Evolutionary conservation across 2,888 invertebrate genomes (phyloP), one percentile per base, ranked within the genome.

Genomic region (Polia nebulosa): DNA sequence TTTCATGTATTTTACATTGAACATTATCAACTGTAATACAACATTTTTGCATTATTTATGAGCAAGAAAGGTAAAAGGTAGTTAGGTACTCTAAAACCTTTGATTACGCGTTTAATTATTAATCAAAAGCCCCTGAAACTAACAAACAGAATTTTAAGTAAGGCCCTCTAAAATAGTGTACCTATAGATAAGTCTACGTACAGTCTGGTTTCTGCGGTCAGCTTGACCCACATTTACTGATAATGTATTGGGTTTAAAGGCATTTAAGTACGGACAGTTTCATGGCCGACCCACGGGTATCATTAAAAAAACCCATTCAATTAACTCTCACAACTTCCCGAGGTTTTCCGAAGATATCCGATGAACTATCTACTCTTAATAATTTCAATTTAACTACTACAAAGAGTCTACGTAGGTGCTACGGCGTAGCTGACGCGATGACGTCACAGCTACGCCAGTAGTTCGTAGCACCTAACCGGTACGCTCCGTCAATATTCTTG

Each of bases 251-350:
- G 68, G 81, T 60, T 66, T 71, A 70, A 66, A 77, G 44, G 68
- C 71, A 47, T 71, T 83, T 74, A 74, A 83, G 83, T 72, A 82
- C 80, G 80, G 84, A 56, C 68, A 59, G 58, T 69, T 81, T 74
- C 71, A 77, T 69, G 57, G 53, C 53, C 68, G 68, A 72, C 81
- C 67, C 71, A 69, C 55, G 64, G 62, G 66, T 15, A 44, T 62
- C 74, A 81, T 81, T 81, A 83, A 78, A 81, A n/a, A 81, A 81
- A 66, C 66, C 65, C 64, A 81, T 81, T 83, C 74, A 74, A 83
- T 83, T 83, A 72, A 67, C 70, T 64, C 53, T 32, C 49, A 64
- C 78, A 52, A 56, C 32, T 59, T 20, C 11, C 49, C 17, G 29
- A 64, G 56, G 36, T n/a, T 67, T 29, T 2, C 56, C 39, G 27